phyloP scores from a whole-genome alignment of 2,888 invertebrate species.

The Melikaiella ostensackeni region DNA sequence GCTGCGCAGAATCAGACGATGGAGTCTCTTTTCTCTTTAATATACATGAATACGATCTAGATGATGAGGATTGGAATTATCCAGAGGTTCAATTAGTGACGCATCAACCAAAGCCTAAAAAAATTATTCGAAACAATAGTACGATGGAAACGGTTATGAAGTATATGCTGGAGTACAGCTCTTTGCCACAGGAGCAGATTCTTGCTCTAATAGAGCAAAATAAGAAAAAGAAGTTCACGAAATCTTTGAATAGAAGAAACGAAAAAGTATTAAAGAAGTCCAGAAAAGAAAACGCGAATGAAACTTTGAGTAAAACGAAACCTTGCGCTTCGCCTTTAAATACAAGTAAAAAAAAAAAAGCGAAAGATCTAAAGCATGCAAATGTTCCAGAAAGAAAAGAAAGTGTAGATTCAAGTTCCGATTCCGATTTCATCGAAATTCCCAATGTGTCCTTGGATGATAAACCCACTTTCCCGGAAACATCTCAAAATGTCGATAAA shows the following conservation, averaged over 20 bases:
- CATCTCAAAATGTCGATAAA: not conserved
- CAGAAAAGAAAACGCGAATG: conserved; percentile 31
- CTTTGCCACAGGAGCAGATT: conserved; percentile 85
- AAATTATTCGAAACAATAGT: conserved; percentile 46
- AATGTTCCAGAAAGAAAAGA: conserved; percentile 19
- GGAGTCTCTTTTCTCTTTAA: conserved; percentile 51
- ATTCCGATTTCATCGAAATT: conserved; percentile 49
- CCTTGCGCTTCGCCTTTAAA: not conserved
- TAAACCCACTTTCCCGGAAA: not conserved
- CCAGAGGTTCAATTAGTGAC: conserved; percentile 59
- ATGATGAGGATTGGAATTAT: conserved; percentile 57
- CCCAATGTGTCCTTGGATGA: conserved; percentile 44
- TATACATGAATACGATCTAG: conserved; percentile 59
- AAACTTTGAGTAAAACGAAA: conserved; percentile 15
- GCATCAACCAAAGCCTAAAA: conserved; percentile 66
- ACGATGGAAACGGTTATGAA: conserved; percentile 80
- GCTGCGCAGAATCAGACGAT: conserved; percentile 41
- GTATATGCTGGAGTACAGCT: conserved; percentile 88
- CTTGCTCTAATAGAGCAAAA: conserved; percentile 73
- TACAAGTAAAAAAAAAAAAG: conserved; percentile 42
- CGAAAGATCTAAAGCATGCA: not conserved
- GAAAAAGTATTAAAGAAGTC: conserved; percentile 36
- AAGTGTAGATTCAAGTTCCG: conserved; percentile 48
- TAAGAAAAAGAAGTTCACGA: conserved; percentile 55
- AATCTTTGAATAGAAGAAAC: not conserved